Evolutionary conservation across 2,797 vertebrate genomes (phyloP).

Genomic region (Lagodon rhomboides): DNA sequence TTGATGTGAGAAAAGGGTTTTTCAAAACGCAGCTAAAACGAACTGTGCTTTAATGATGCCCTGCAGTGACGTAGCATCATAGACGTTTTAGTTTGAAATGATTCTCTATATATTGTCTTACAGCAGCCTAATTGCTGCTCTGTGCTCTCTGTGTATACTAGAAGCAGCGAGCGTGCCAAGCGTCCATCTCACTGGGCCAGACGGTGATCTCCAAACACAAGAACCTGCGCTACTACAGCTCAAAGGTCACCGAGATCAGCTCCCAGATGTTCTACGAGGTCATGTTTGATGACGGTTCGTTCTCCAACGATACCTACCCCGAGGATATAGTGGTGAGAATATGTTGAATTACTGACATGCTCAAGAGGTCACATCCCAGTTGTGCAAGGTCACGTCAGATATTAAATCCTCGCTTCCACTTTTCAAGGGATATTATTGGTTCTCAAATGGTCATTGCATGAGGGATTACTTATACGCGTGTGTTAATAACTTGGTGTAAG

Average conservation of each 20-base stretch:
- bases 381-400: conserved; percentile 15
- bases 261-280: conserved; percentile 97
- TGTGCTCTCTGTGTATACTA: conserved; percentile 62
- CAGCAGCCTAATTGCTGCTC: conserved; percentile 42
- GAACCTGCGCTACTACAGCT: conserved; percentile 97
- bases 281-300: conserved; percentile 97
- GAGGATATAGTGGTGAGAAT: conserved; percentile 96
- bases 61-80: not conserved
- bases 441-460: not conserved
- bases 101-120: not conserved
- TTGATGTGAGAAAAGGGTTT: not conserved
- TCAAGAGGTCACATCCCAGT: conserved; percentile 41
- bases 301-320: conserved; percentile 96
- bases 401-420: not conserved
- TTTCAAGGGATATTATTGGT: conserved; percentile 1
- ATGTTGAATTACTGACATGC: conserved; percentile 58
- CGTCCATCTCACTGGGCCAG: conserved; percentile 91
- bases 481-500: not conserved
- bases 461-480: not conserved
- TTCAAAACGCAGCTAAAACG: conserved; percentile 3
- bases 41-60: not conserved
- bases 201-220: conserved; percentile 97
- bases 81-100: not conserved
- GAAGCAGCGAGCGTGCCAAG: conserved; percentile 89
- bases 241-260: conserved; percentile 90